A percentile compares a stretch with the other conserved stretches of the same genome.
Conservation (phyloP, 2,797 vertebrate species). For the Leuciscus waleckii region DNA sequence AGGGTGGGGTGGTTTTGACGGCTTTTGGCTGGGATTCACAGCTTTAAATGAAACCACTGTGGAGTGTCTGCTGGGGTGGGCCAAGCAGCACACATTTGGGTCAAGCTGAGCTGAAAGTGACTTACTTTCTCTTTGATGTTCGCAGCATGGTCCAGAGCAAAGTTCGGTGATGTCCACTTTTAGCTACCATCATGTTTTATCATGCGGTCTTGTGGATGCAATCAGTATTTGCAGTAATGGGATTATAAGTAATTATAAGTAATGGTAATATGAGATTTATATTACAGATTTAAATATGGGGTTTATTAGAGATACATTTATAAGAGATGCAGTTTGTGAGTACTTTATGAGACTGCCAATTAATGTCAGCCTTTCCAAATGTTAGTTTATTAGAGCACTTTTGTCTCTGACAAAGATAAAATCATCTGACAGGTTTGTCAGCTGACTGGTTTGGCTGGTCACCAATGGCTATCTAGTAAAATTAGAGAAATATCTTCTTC, state of each 20-base stretch:
- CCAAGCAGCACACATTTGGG: conserved; percentile 37
- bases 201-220: background rate
- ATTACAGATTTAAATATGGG: background rate
- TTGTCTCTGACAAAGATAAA: background rate
- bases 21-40: conserved; percentile 51
- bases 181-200: background rate
- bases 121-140: conserved; percentile 46
- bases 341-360: background rate
- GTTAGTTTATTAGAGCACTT: background rate
- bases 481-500: background rate
- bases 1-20: conserved; percentile 40
- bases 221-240: conserved; percentile 10
- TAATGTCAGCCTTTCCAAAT: background rate
- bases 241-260: background rate
- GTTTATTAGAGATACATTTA: background rate
- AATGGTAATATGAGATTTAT: background rate
- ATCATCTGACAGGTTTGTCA: background rate
- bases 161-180: background rate
- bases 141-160: conserved; percentile 21
- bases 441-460: background rate
- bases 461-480: background rate
- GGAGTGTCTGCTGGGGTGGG: conserved; percentile 17
- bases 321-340: background rate
- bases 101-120: conserved; percentile 35
- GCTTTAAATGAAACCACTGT: conserved; percentile 50